These are phyloP conservation scores for Oryzias celebensis DNA, from an alignment of 2,113 vertebrate species.

Conservation along the genomic window DNA sequence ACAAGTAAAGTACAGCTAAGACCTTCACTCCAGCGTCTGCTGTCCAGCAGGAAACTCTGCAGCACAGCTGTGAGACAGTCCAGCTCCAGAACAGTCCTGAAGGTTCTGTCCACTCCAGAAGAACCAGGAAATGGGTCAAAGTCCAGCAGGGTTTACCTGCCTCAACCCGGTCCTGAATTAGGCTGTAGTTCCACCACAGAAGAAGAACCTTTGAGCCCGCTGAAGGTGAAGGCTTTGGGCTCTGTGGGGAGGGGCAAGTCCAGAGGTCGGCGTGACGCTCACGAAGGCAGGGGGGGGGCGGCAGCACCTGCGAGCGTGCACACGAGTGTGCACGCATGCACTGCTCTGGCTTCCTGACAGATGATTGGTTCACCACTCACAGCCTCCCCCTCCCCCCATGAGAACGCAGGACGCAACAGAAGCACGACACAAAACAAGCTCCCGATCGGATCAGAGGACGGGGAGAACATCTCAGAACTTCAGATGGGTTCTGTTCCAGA, in stretches of 20 bases:
- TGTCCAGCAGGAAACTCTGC: not conserved
- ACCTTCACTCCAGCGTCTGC: too few species aligned
- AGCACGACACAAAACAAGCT: too few species aligned
- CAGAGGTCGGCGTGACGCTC: constrained; percentile 40
- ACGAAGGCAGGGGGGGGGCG: constrained; percentile 6
- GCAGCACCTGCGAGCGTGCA: constrained; percentile 3
- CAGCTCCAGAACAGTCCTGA: not conserved
- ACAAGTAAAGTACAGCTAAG: too few species aligned
- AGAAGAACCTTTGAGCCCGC: not conserved
- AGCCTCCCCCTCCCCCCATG: too few species aligned
- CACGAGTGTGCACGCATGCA: not conserved
- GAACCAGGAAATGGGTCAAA: too few species aligned
- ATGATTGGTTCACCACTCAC: too few species aligned
- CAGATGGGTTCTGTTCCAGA: too few species aligned
- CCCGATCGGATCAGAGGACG: too few species aligned
- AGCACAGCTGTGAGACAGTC: not conserved
- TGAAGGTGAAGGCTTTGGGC: not conserved
- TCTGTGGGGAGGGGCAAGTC: constrained; percentile 30
- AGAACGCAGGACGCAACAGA: too few species aligned
- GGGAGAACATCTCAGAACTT: too few species aligned
- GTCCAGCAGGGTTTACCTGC: not conserved
- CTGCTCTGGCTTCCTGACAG: too few species aligned
- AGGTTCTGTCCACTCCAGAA: not conserved
- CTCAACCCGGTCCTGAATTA: too few species aligned
- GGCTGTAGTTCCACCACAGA: not conserved